Evolutionary conservation across 2,797 vertebrate genomes (phyloP).

Genomic region (Euthynnus affinis): DNA sequence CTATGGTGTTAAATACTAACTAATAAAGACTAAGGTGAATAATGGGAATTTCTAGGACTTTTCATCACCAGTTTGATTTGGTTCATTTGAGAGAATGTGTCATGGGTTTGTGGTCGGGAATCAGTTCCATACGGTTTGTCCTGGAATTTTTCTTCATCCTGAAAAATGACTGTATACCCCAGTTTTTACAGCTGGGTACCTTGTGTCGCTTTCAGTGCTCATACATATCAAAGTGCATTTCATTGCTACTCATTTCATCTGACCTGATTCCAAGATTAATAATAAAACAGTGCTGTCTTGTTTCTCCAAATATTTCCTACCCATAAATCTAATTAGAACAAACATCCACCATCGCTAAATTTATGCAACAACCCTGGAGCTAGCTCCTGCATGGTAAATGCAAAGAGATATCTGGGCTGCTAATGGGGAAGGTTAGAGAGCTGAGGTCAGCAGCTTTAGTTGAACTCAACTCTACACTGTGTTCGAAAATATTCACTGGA

Average conservation of each 20-base stretch:
- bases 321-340: constrained; percentile 81
- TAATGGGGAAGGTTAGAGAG: constrained; percentile 78
- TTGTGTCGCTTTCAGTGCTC: constrained; percentile 68
- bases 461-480: constrained; percentile 61
- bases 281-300: constrained; percentile 74
- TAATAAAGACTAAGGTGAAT: neutral
- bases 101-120: constrained; percentile 2
- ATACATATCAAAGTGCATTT: constrained; percentile 75
- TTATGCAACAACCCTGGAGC: constrained; percentile 75
- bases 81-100: constrained; percentile 24
- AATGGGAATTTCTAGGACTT: neutral
- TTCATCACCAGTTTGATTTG: neutral
- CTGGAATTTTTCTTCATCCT: constrained; percentile 1
- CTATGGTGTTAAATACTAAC: neutral
- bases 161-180: constrained; percentile 22
- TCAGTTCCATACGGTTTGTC: constrained; percentile 16
- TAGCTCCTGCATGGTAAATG: constrained; percentile 72
- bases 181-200: constrained; percentile 50
- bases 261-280: constrained; percentile 76
- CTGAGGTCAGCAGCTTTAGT: constrained; percentile 83
- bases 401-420: constrained; percentile 73
- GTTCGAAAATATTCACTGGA: constrained; percentile 64
- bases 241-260: constrained; percentile 70
- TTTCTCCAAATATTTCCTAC: constrained; percentile 77
- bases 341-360: constrained; percentile 77